These are phyloP conservation scores for Ciconia boyciana DNA, from an alignment of 2,113 vertebrate genomes.

Conservation along the genomic window DNA sequence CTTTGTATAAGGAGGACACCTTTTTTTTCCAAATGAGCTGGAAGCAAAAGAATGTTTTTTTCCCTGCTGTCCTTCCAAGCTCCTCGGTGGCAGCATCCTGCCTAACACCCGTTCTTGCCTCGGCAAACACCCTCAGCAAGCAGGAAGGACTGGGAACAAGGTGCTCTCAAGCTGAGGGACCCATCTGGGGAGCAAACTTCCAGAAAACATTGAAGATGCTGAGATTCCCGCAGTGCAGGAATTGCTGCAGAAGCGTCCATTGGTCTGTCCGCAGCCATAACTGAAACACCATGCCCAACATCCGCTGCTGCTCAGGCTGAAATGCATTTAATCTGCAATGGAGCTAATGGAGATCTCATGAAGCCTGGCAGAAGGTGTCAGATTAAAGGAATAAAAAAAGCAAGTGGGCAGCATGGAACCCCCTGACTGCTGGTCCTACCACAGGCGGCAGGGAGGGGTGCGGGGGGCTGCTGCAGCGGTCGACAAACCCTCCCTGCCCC, in stretches of 20 bases:
- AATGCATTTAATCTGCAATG: neutral
- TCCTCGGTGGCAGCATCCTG: neutral
- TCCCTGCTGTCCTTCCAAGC: neutral
- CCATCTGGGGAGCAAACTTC: neutral
- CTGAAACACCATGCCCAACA: neutral
- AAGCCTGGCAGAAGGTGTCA: neutral
- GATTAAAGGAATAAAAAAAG: neutral
- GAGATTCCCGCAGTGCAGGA: neutral
- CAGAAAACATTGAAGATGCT: neutral
- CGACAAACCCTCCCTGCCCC: neutral
- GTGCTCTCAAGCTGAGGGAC: rapidly evolving
- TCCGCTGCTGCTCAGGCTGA: neutral
- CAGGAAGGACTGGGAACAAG: neutral
- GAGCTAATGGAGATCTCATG: neutral
- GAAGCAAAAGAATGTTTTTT: neutral
- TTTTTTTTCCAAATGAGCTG: neutral
- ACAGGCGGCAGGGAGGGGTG: neutral
- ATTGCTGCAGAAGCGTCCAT: neutral
- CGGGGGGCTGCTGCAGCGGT: neutral
- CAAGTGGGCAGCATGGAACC: neutral
- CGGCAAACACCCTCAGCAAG: neutral
- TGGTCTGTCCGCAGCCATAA: neutral
- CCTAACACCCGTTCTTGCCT: too few relatives aligned
- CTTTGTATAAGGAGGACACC: neutral
- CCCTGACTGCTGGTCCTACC: neutral